Conservation (phyloP, 2,113 vertebrate species). For the Anhinga anhinga region DNA sequence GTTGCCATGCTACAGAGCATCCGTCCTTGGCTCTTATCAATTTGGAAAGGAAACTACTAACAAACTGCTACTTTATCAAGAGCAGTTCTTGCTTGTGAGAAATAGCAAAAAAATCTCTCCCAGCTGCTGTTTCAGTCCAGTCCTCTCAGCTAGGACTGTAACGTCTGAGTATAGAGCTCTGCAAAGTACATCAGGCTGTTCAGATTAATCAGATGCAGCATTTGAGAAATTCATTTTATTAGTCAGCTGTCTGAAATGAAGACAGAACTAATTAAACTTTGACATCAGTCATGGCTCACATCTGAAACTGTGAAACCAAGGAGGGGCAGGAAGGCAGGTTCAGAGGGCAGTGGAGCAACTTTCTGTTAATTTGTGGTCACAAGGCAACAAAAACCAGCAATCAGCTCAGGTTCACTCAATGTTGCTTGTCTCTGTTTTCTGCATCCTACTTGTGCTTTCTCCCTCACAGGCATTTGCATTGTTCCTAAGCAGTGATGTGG, state of each 20-base stretch:
- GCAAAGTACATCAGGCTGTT: neutral
- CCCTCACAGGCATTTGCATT: neutral
- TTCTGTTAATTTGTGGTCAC: neutral
- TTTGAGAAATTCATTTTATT: neutral
- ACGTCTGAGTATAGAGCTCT: neutral
- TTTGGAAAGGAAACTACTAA: constrained; percentile 12
- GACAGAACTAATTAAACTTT: neutral
- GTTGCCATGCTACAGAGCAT: neutral
- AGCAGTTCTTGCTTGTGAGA: neutral
- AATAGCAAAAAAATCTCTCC: neutral
- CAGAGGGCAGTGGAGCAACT: neutral
- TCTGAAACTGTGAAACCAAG: neutral
- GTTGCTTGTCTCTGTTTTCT: neutral
- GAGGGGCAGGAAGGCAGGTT: neutral
- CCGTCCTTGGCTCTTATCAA: neutral
- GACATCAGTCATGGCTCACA: neutral
- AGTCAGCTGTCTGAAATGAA: neutral
- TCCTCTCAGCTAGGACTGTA: neutral
- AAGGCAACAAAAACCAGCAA: neutral
- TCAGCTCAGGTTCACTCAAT: neutral
- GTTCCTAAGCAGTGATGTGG: neutral
- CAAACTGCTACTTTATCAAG: neutral
- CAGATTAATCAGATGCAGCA: neutral
- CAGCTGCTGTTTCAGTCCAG: neutral
- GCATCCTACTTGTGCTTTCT: neutral